Percentiles rank a stretch among this genome's conserved stretches.
Evolutionary conservation across 2,113 vertebrate species (phyloP).

Genomic region (Pomatorhinus ruficollis): DNA sequence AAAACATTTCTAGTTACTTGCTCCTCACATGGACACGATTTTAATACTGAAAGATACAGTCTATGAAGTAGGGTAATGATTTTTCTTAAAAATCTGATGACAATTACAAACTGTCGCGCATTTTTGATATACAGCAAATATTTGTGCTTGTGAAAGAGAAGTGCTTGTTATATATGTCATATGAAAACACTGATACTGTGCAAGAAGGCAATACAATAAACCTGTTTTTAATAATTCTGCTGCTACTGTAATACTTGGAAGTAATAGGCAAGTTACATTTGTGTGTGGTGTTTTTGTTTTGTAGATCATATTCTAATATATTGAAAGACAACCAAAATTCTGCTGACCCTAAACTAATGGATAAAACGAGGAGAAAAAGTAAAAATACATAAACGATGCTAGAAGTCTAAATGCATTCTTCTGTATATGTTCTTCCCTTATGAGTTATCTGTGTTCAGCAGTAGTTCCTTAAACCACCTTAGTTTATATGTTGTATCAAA

Average conservation of each 20-base stretch:
- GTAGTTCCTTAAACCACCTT: neutral
- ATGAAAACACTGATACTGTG: neutral
- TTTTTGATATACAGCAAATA: neutral
- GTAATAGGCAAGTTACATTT: neutral
- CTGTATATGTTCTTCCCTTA: neutral
- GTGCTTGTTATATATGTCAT: neutral
- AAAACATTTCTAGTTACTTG: slow-evolving; percentile 7
- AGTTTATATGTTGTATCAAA: neutral
- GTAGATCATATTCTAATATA: neutral
- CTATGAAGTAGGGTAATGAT: neutral
- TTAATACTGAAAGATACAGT: neutral
- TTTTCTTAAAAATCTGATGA: neutral
- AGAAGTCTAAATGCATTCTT: neutral
- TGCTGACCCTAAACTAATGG: neutral
- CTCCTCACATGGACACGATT: neutral
- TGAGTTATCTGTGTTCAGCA: neutral
- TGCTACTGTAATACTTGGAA: neutral
- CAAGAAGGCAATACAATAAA: neutral
- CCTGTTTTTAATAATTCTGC: neutral
- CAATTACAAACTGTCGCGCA: neutral
- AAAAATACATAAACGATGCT: neutral
- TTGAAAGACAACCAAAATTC: neutral
- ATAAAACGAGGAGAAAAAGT: neutral
- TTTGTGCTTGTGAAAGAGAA: neutral
- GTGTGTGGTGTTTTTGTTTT: neutral